phyloP scores from a whole-genome alignment of 2,888 invertebrate species.

The Cosmorhoe ocellata region DNA sequence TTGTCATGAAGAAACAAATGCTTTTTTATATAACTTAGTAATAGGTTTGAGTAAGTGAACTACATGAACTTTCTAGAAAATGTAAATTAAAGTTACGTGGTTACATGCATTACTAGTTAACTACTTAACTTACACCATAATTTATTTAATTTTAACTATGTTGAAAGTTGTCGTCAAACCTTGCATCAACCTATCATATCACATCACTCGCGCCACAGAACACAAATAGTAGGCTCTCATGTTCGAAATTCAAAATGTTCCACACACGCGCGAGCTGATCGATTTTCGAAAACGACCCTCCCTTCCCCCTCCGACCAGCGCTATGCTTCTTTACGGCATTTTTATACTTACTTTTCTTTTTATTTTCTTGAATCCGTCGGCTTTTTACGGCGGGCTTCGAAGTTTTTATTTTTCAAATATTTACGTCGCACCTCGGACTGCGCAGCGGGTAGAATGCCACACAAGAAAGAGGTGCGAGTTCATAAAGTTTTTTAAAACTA shows the following conservation, averaged over 20 bases:
- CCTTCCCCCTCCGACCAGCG: conserved; percentile 41
- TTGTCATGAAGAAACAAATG: too few species aligned
- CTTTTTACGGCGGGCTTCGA: conserved; percentile 43
- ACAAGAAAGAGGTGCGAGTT: background rate
- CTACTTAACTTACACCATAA: too few species aligned
- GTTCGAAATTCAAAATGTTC: conserved; percentile 65
- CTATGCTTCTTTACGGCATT: conserved; percentile 57
- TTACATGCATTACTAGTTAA: too few species aligned
- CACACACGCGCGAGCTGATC: conserved; percentile 75
- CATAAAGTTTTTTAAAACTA: background rate
- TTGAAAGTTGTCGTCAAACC: background rate
- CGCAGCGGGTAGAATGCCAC: background rate
- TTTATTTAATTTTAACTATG: too few species aligned
- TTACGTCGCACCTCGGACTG: background rate
- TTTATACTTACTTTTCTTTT: conserved; percentile 57
- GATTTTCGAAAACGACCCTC: conserved; percentile 68
- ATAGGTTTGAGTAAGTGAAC: too few species aligned
- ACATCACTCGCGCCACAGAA: background rate
- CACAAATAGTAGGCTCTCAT: background rate
- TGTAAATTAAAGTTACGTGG: too few species aligned
- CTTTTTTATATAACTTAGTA: too few species aligned
- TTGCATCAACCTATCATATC: too few species aligned
- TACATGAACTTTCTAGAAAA: too few species aligned
- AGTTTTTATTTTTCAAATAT: conserved; percentile 27
- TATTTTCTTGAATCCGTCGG: conserved; percentile 53